Conservation (phyloP, 2,113 vertebrate species). For the Vicugna pacos region DNA sequence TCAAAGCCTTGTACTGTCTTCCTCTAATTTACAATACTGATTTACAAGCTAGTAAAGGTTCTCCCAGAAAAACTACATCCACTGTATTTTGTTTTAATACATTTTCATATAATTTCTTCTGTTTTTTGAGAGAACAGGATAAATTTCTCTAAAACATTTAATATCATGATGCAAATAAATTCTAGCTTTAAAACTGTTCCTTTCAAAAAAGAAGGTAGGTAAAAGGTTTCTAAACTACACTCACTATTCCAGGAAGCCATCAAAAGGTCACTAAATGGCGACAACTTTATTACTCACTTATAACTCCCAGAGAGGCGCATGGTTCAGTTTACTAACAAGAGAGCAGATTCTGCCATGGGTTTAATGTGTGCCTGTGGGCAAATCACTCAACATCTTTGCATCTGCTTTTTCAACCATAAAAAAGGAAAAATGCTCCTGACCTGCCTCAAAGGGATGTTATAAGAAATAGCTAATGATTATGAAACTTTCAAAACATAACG, state of each 20-base stretch:
- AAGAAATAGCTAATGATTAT: constrained; percentile 57
- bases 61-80: constrained; percentile 8
- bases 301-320: not conserved
- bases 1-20: not conserved
- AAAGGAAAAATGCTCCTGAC: constrained; percentile 59
- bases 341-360: constrained; percentile 13
- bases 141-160: constrained; percentile 50
- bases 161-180: not conserved
- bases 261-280: constrained; percentile 5
- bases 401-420: constrained; percentile 61
- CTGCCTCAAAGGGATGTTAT: constrained; percentile 39
- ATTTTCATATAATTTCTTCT: constrained; percentile 46
- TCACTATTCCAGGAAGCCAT: constrained; percentile 49
- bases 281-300: constrained; percentile 1
- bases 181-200: constrained; percentile 11
- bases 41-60: constrained; percentile 60
- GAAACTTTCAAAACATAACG: constrained; percentile 50
- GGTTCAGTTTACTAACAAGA: constrained; percentile 33
- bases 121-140: constrained; percentile 30
- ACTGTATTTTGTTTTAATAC: constrained; percentile 32
- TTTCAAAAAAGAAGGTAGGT: constrained; percentile 12
- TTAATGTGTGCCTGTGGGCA: constrained; percentile 52
- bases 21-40: not conserved
- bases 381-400: constrained; percentile 59
- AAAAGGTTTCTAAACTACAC: constrained; percentile 33